phyloP scores from a whole-genome alignment of 2,797 vertebrate species.

The Syndactyla subalaris region DNA sequence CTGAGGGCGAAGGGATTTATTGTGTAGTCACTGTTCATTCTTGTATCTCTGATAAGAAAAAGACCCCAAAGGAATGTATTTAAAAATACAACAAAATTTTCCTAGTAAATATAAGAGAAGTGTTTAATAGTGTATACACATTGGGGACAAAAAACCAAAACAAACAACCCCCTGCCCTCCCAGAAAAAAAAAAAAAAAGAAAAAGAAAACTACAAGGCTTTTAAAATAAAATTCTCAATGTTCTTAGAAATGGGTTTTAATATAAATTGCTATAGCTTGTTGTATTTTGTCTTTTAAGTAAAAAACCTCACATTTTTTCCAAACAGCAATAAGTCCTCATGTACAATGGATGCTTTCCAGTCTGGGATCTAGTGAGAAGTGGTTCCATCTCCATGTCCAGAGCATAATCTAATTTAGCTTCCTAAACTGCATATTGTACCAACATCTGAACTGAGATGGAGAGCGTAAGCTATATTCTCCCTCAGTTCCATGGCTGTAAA shows the following conservation, averaged over 20 bases:
- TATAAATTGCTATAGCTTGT: background rate
- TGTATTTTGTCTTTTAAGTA: background rate
- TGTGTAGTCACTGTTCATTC: background rate
- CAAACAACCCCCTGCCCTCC: no score
- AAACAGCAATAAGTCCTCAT: background rate
- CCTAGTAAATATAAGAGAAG: background rate
- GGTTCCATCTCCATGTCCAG: background rate
- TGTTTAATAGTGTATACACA: background rate
- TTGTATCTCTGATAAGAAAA: background rate
- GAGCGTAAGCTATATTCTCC: background rate
- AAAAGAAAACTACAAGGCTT: background rate
- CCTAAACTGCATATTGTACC: background rate
- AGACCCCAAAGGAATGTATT: background rate
- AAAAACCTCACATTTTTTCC: background rate
- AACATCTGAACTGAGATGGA: background rate
- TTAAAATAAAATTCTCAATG: background rate
- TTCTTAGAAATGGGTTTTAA: background rate
- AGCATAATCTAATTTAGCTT: background rate
- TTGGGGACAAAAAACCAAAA: background rate
- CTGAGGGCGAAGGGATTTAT: background rate
- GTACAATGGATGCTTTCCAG: background rate
- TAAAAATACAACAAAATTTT: background rate
- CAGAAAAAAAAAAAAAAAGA: rapidly evolving
- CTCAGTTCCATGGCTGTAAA: background rate
- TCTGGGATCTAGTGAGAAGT: background rate